phyloP scores from a whole-genome alignment of 2,113 vertebrate genomes.

The Struthidea cinerea region DNA sequence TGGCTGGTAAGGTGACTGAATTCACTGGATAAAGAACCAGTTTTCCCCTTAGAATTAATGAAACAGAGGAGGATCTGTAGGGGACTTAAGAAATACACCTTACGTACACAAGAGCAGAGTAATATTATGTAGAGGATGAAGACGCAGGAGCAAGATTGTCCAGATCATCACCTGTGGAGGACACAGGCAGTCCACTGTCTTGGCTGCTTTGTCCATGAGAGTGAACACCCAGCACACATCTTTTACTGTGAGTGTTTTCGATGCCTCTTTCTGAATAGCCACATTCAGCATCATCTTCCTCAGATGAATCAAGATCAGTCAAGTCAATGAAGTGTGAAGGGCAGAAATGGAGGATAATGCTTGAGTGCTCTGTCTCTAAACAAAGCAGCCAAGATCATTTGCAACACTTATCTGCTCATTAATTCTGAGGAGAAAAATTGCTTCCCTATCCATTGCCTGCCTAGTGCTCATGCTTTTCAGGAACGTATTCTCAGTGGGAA shows the following conservation, averaged over 20 bases:
- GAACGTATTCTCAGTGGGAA: not conserved
- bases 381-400: not conserved
- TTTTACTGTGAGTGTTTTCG: not conserved
- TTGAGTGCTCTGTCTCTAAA: not conserved
- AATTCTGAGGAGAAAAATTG: not conserved
- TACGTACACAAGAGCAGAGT: not conserved
- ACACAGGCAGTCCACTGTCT: not conserved
- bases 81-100: not conserved
- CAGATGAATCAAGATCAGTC: not conserved
- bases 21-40: not conserved
- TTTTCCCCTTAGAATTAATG: not conserved
- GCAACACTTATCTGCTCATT: not conserved
- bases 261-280: not conserved
- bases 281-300: not conserved
- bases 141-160: not conserved
- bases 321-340: not conserved
- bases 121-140: not conserved
- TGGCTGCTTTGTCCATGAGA: not conserved
- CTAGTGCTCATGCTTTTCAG: not conserved
- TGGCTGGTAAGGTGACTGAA: not conserved
- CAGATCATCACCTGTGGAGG: not conserved
- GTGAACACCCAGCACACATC: not conserved
- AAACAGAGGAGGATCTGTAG: not conserved
- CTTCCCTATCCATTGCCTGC: not conserved
- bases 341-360: not conserved